Conservation (phyloP, 2,888 invertebrate genomes). For the Lacanobia wlatinum region DNA sequence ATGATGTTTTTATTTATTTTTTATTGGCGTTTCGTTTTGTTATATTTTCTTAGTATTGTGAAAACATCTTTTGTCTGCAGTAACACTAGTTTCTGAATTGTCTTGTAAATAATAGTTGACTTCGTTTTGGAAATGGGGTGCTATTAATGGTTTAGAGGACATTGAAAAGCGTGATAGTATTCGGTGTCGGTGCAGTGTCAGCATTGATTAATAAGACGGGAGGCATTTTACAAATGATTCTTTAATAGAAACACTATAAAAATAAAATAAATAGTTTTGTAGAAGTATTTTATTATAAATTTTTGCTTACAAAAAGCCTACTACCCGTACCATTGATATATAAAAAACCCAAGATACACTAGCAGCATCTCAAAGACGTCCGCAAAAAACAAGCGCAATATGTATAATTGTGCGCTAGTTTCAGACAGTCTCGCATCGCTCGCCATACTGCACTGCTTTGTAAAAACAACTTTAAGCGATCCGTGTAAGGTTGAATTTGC, state of each 20-base stretch:
- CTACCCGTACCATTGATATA: no score
- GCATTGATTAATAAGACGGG: no score
- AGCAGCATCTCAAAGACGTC: no score
- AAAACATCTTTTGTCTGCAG: slow-evolving; percentile 19
- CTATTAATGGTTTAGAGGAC: neutral
- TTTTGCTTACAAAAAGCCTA: no score
- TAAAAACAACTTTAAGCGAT: no score
- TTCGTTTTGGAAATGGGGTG: neutral
- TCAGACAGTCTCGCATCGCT: no score
- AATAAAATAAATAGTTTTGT: neutral
- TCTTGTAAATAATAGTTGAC: neutral
- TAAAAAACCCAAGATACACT: no score
- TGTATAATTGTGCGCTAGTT: no score
- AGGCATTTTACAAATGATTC: neutral
- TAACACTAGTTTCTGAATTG: neutral
- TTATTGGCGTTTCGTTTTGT: slow-evolving; percentile 27
- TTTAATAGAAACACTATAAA: neutral
- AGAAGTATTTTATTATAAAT: no score
- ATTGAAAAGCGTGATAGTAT: neutral
- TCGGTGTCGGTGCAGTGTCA: neutral
- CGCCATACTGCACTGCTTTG: no score
- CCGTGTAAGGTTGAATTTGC: no score
- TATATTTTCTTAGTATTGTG: slow-evolving; percentile 26
- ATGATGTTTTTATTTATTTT: slow-evolving; percentile 46
- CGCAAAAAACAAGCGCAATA: no score